Base-by-base conservation (phyloP, 1,140 invertebrate species). In the Asbolus verrucosus region DNA sequence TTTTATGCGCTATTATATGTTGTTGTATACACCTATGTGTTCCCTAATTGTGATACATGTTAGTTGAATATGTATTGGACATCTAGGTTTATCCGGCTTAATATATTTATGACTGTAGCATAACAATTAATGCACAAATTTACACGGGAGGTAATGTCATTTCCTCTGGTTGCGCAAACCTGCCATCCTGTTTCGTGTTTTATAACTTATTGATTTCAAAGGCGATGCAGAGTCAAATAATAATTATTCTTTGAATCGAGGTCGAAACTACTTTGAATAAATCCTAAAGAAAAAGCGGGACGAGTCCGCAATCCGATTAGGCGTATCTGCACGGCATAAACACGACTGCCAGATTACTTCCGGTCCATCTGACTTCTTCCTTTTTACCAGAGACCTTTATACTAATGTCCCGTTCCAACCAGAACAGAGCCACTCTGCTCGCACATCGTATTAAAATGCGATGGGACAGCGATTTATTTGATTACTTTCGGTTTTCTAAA, bases 311-410 rank as follows among this genome's bases (percentile, higher is more conserved):
- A 68, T 68, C 46, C 66, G 66, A 68, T 68, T 68, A 68, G 60
- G 61, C 61, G 61, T 63, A 63, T 63, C 61, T 63, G 36, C 61
- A 43, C 59, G 54, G 38, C 61, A 69, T 69, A 69, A 69, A 69
- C 67, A 69, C 43, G 54, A 54, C 67, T 69, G 67, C 67, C 36
- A 31, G 43, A 69, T 69, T 69, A 69, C 67, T 69, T 69, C 67
- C 67, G 67, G 67, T 69, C 67, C 67, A 69, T 69, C 67, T 69
- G 60, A 69, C 67, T 62, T 39, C 54, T 46, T 69, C 67, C 67
- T 59, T 41, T 54, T 61, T 61, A 31, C 43, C 67, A 69, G 67
- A 60, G 41, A 62, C 67, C 66, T 62, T 69, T 62, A 59, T 30
- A 61, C 67, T 43, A 69, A 69, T 69, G 59, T 41, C 39, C 54